Evolutionary conservation across 2,113 vertebrate genomes (phyloP), one percentile per base, ranked within the genome.

Genomic region (Pseudopipra pipra): DNA sequence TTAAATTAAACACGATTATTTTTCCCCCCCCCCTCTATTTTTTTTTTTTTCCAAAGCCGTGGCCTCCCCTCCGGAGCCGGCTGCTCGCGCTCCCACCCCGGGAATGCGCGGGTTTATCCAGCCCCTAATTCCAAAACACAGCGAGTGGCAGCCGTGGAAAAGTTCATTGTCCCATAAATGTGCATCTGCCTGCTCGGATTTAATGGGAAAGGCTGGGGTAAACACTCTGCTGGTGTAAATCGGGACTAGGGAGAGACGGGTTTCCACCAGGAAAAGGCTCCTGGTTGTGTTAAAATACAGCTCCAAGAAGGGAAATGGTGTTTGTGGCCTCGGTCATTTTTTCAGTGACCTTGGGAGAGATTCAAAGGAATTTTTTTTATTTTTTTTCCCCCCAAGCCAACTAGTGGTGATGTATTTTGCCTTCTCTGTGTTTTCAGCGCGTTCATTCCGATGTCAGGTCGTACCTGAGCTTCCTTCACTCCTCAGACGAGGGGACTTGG

Each of bases 1-100:
- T 98, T 98, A 98, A 98, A 98, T 98, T 98, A 98, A 98, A 98
- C 97, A 94, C 95, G 96, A 94, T 95, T 95, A 96, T 87, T 90
- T 96, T 93, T 89, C 39, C 56, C 21, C 3, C 17, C 7, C 31
- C 2, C 31, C 22, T n/a, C 22, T 12, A 66, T 51, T 86, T 86
- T 78, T 75, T 63, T 51, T 37, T 76, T 77, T 92, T 78, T 11
- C 9, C 15, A 33, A 90, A 97, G 86, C 94, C 14, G 14, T 11
- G 52, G 96, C 77, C 70, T 96, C 80, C 92, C 93, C 95, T 97
- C 95, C 28, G 4, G 93, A 95, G 62, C 77, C 21, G 77, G 61
- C 93, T 33, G 17, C 84, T 87, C 9, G 3, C 17, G 23, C 94
- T 96, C 59, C 94, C 44, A 6, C 10, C 65, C 83, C 39, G 1